phyloP scores from a whole-genome alignment of 2,113 vertebrate species.

The Tapirus terrestris region DNA sequence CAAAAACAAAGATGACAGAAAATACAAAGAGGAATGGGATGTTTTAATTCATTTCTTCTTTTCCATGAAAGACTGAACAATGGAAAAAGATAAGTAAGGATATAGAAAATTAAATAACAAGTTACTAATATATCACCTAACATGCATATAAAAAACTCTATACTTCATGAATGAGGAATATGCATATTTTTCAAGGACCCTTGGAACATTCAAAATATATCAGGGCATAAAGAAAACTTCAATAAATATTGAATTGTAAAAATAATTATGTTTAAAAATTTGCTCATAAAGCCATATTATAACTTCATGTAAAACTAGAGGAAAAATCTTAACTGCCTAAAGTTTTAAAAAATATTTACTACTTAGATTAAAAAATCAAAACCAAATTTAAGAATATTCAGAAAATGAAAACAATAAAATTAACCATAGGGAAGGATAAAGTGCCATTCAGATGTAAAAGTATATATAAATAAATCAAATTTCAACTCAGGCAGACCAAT shows the following conservation, averaged over 20 bases:
- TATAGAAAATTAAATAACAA: neutral
- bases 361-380: neutral
- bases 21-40: neutral
- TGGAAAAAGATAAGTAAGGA: neutral
- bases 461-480: neutral
- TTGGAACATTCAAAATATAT: neutral
- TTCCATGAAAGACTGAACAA: neutral
- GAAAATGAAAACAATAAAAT: neutral
- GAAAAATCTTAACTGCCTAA: neutral
- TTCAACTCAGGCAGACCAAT: neutral
- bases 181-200: neutral
- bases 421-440: neutral
- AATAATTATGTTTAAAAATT: neutral
- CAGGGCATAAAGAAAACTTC: neutral
- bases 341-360: neutral
- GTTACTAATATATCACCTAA: neutral
- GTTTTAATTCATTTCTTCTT: neutral
- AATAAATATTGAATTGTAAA: neutral
- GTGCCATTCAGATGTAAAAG: neutral
- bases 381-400: neutral
- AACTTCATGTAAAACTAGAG: neutral
- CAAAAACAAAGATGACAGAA: neutral
- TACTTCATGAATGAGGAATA: neutral
- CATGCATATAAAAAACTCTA: neutral
- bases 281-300: neutral